These are phyloP conservation scores for Paramormyrops kingsleyae DNA, from an alignment of 2,113 vertebrate species.

Conservation along the genomic window DNA sequence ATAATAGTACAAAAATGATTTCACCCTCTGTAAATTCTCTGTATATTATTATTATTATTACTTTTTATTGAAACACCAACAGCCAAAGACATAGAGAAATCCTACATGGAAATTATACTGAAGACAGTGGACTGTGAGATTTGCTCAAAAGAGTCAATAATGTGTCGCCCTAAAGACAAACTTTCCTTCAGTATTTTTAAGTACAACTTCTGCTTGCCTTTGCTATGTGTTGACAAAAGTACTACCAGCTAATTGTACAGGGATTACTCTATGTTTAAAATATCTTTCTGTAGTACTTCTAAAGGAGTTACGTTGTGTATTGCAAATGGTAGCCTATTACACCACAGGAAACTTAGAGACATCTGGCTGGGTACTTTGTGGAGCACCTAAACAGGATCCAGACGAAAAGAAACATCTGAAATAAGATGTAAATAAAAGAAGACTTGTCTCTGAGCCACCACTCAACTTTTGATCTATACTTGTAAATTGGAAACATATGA, in stretches of 20 bases:
- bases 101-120: not conserved
- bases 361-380: not conserved
- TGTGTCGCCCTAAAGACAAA: not conserved
- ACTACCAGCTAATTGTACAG: not conserved
- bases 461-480: not conserved
- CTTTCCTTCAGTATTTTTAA: not conserved
- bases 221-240: not conserved
- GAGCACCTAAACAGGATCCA: not conserved
- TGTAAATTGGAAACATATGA: not conserved
- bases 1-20: not conserved
- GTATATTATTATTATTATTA: not conserved
- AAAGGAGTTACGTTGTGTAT: not conserved
- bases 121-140: not conserved
- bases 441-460: not conserved
- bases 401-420: not conserved
- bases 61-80: not conserved
- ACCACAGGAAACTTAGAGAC: not conserved
- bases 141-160: not conserved
- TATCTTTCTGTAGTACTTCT: not conserved
- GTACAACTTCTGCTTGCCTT: not conserved
- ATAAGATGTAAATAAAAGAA: not conserved
- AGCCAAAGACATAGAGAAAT: not conserved
- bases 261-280: not conserved
- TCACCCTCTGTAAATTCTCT: not conserved
- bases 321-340: not conserved